phyloP scores from a whole-genome alignment of 2,888 invertebrate genomes.

The Calameuta idolon region DNA sequence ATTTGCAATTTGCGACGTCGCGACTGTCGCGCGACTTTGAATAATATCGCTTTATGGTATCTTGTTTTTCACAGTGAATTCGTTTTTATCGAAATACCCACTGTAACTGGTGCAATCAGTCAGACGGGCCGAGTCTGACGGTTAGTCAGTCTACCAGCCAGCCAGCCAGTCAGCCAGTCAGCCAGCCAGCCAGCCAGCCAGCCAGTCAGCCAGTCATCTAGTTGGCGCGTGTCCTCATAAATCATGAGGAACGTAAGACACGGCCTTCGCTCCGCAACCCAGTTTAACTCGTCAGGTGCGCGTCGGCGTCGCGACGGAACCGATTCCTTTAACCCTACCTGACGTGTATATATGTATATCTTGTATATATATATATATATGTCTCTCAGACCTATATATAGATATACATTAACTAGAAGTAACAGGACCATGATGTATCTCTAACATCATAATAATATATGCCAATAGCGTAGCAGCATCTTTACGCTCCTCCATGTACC shows the following conservation, averaged over 20 bases:
- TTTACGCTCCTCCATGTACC: not conserved
- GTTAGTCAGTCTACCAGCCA: not conserved
- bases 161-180: too few relatives aligned
- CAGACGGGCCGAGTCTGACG: not conserved
- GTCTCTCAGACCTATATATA: not conserved
- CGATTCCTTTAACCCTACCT: not conserved
- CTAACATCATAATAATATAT: not conserved
- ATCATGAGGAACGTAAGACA: not conserved
- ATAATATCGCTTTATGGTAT: conserved; percentile 28
- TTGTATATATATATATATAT: too few relatives aligned
- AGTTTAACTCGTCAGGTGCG: not conserved
- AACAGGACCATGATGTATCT: not conserved
- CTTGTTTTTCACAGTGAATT: not conserved
- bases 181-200: too few relatives aligned
- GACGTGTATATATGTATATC: too few relatives aligned
- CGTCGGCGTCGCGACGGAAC: not conserved
- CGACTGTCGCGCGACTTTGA: conserved; percentile 41
- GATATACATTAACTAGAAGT: not conserved
- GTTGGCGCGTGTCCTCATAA: not conserved
- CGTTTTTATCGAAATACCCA: not conserved
- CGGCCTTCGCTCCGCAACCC: too few relatives aligned
- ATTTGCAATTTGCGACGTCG: conserved; percentile 44
- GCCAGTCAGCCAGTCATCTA: not conserved
- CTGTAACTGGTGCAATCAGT: not conserved
- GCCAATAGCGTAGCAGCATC: not conserved